Percentiles rank a stretch among this genome's conserved stretches.
phyloP scores from a whole-genome alignment of 2,888 invertebrate genomes.

The Lepidocyrtinus sp. region DNA sequence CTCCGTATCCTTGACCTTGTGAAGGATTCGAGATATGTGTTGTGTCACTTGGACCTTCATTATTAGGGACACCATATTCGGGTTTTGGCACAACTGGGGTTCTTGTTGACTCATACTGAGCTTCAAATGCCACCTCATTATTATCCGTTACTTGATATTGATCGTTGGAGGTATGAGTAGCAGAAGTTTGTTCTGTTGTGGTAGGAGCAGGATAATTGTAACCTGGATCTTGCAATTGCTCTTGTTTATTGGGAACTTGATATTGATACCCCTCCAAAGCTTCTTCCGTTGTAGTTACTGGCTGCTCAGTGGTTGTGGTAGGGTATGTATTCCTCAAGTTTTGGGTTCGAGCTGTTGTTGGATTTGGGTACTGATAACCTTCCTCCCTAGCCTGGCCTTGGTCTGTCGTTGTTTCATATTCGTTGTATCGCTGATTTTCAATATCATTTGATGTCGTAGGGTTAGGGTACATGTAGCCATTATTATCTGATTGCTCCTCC shows the following conservation, averaged over 20 bases:
- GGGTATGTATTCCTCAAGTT: background rate
- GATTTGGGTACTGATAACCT: conserved; percentile 35
- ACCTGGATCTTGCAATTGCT: conserved; percentile 21
- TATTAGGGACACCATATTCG: conserved; percentile 13
- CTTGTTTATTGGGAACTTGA: conserved; percentile 27
- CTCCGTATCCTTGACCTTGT: background rate
- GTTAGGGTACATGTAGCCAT: conserved; percentile 24
- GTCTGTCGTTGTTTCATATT: background rate
- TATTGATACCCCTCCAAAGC: conserved; percentile 11
- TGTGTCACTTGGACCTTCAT: background rate
- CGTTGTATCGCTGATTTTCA: background rate
- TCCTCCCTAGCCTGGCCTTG: background rate
- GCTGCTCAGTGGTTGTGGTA: conserved; percentile 19
- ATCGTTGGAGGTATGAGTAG: conserved; percentile 16
- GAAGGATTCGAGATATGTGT: background rate
- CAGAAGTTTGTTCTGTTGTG: background rate
- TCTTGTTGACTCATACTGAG: background rate
- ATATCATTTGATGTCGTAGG: conserved; percentile 23
- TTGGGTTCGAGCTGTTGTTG: conserved; percentile 20
- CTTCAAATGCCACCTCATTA: background rate
- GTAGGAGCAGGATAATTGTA: conserved; percentile 45
- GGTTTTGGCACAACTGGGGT: background rate
- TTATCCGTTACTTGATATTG: conserved; percentile 27
- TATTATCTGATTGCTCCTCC: conserved; percentile 11
- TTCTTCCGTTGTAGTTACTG: conserved; percentile 21